Evolutionary conservation across 2,888 invertebrate genomes (phyloP).

Genomic region (Perithous albicinctus): DNA sequence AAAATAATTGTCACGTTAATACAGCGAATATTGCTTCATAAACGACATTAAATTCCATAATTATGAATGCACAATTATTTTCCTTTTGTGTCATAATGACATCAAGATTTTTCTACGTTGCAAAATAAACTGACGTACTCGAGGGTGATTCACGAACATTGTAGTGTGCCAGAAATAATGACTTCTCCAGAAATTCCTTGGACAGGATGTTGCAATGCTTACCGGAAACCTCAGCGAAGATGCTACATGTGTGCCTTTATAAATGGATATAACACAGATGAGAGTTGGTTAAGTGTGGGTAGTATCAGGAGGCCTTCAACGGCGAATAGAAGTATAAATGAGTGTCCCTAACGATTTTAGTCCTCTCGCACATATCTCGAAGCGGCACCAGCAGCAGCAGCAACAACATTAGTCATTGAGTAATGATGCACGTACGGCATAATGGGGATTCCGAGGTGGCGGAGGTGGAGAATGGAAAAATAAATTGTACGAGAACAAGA

Average conservation of each 20-base stretch:
- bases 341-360: slow-evolving; percentile 79
- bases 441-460: slow-evolving; percentile 69
- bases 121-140: background rate
- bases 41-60: background rate
- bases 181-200: slow-evolving; percentile 9
- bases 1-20: too few relatives aligned
- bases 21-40: background rate
- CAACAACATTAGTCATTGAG: slow-evolving; percentile 72
- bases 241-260: background rate
- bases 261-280: slow-evolving; percentile 1
- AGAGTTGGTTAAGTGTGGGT: slow-evolving; percentile 13
- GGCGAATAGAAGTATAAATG: slow-evolving; percentile 72
- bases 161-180: background rate
- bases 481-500: slow-evolving; percentile 51
- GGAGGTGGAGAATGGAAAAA: slow-evolving; percentile 57
- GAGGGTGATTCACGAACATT: background rate
- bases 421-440: slow-evolving; percentile 79
- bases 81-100: background rate
- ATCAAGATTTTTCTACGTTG: background rate
- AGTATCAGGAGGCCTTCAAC: slow-evolving; percentile 16
- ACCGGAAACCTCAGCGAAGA: slow-evolving; percentile 50
- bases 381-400: slow-evolving; percentile 6
- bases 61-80: background rate
- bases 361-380: slow-evolving; percentile 65
- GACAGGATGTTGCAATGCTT: slow-evolving; percentile 40